Evolutionary conservation across 2,888 invertebrate genomes (phyloP), one percentile per base, ranked within the genome.

Genomic region (Temnothorax rugatulus): DNA sequence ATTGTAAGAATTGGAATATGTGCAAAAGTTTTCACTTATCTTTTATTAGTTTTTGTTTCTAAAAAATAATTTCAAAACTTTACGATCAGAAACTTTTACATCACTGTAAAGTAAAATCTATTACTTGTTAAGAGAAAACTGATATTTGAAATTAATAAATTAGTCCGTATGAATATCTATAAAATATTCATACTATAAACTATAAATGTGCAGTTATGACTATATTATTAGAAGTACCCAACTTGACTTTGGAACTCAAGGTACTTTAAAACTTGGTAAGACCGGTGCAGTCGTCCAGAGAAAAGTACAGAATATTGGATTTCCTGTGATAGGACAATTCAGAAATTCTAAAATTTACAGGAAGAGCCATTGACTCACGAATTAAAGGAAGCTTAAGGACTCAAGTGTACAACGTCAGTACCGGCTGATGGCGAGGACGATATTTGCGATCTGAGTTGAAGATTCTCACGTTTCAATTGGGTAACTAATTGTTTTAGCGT

Each of bases 381-480:
- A 81, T 50, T 81, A 82, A 68, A 38, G 66, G 73, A 69, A 41
- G 64, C 74, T 90, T 92, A 93, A 86, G 93, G 91, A 90, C 91
- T 93, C 84, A 93, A 88, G 64, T 90, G 91, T 84, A 91, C 82
- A 79, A 84, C 89, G n/a, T 93, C 93, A 0, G 86, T 41, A 76
- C 87, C 64, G 59, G 89, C 84, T 25, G 90, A 75, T 38, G 89
- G 82, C 25, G 76, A 25, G 9, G 91, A 63, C 38, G 91, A 90
- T 63, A 93, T 83, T 84, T 97, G 96, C 82, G 96, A 96, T 89
- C 96, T 95, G 92, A 98, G 96, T 61, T 97, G 96, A 68, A 96
- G 95, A 94, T 98, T 98, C 93, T 98, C 98, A 89, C 97, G 96
- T 92, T 97, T 97, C 64, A 98, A 95, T 90, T 97, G 97, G 11